Base-by-base conservation (phyloP, 2,797 vertebrate genomes). In the Novumbra hubbsi region DNA sequence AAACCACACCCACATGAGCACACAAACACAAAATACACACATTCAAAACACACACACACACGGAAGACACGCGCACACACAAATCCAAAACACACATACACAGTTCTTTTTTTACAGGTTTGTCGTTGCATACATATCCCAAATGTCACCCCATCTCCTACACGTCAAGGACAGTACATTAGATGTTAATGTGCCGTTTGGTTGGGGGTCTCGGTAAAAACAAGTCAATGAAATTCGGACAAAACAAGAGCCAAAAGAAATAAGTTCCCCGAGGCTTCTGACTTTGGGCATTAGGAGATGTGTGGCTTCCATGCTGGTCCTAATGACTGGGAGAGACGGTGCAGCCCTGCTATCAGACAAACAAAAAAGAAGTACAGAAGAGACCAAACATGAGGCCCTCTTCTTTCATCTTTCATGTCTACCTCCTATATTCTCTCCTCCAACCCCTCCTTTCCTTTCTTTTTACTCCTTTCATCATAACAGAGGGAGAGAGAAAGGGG, bases 381-480 rank as follows among this genome's bases (percentile, higher is more conserved):
- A 85, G 76, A 88, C 84, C 81, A 88, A 88, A 87, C 78, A 84
- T 24, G 76, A 72, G 64, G 68, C 76, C 71, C 48, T 70, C 85
- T 79, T 82, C 81, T 81, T 79, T 72, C 71, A 76, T 83, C 85
- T 89, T 88, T 88, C 84, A 88, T 86, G 79, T 80, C 82, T 72
- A 74, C 83, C 64, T 49, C 50, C 70, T 38, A n/a, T 27, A 17
- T 19, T 38, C 27, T 21, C 30, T 84, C 78, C 77, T 80, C 76
- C 63, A 75, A 73, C 71, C 80, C 78, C 78, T 82, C 84, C 81
- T 9, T 9, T 65, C 77, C 83, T 83, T 73, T 66, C 77, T 79
- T 76, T n/a, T 62, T 34, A 62, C 14, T 45, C 81, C 89, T 91
- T 92, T 92, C 87, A 91, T 91, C 91, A 89, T 82, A 78, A 84